phyloP scores from a whole-genome alignment of 2,888 invertebrate genomes.

The Ligdia adustata region DNA sequence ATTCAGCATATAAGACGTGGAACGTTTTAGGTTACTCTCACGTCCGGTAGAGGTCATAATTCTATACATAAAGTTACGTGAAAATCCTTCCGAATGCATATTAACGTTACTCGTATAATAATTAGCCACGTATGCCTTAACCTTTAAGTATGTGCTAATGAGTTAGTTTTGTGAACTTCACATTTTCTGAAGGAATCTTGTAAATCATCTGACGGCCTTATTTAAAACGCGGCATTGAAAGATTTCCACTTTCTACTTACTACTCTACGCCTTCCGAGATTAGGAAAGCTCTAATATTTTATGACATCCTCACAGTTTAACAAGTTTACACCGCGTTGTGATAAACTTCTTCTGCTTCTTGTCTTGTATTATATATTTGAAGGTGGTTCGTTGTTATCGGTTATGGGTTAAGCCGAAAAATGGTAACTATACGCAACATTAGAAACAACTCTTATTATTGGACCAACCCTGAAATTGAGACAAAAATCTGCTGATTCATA shows the following conservation, averaged over 20 bases:
- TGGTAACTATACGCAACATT: too few species aligned
- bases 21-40: too few species aligned
- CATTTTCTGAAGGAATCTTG: not conserved
- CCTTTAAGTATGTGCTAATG: not conserved
- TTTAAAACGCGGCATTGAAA: not conserved
- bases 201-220: not conserved
- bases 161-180: not conserved
- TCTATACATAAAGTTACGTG: too few species aligned
- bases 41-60: too few species aligned
- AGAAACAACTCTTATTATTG: too few species aligned
- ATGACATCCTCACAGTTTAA: constrained; percentile 1
- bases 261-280: not conserved
- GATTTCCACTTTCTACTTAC: not conserved
- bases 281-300: not conserved
- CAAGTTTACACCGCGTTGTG: not conserved
- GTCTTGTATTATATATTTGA: not conserved
- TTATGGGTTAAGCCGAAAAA: not conserved
- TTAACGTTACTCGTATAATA: too few species aligned
- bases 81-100: too few species aligned
- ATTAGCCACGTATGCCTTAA: not conserved
- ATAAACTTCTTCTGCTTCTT: not conserved
- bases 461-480: too few species aligned
- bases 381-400: not conserved
- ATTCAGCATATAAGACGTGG: too few species aligned
- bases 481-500: too few species aligned